Evolutionary conservation across 2,888 invertebrate species (phyloP), one percentile per base, ranked within the genome.

Genomic region (Dorcus parallelipipedus): DNA sequence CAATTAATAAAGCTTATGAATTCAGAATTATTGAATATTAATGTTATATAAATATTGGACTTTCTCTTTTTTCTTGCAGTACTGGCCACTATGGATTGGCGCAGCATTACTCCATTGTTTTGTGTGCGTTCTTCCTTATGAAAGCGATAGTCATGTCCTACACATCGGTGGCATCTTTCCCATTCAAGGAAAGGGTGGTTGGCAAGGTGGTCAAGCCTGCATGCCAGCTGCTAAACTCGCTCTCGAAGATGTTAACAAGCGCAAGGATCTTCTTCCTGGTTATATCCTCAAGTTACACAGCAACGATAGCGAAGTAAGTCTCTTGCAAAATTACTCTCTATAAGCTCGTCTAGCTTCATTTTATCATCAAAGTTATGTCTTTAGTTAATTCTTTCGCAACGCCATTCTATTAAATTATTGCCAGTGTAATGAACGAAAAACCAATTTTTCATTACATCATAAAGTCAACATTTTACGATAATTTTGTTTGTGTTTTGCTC

Each of bases 81-180:
- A 76, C 76, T 74, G 76, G 75, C 71, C 73, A 74, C 70, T 72
- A 77, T 77, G 77, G 75, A 70, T 73, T 64, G 73, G 72, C 69
- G 72, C 72, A 64, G 71, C 73, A 68, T 68, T 76, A 69, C 68
- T 75, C 68, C 70, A 75, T 64, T 69, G 70, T 67, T 66, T 66
- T 65, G 65, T 61, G 64, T 62, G 62, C 50, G 62, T 65, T 47
- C 61, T 65, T 48, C 67, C 67, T 40, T 69, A 70, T 53, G 72
- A 74, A 45, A 76, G 81, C 60, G 81, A 83, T 49, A 84, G 85
- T 68, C 88, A 90, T 79, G 91, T 92, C 73, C 81, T 97, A 70
- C 94, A 97, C 80, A 95, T 97, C 77, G 99, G 97, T 55, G 98
- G 96, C 54, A 97, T 98, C 73, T 99, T 99, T 79, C 98, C 99